Evolutionary conservation across 2,797 vertebrate species (phyloP), one percentile per base, ranked within the genome.

Genomic region (Sparidentex hasta): DNA sequence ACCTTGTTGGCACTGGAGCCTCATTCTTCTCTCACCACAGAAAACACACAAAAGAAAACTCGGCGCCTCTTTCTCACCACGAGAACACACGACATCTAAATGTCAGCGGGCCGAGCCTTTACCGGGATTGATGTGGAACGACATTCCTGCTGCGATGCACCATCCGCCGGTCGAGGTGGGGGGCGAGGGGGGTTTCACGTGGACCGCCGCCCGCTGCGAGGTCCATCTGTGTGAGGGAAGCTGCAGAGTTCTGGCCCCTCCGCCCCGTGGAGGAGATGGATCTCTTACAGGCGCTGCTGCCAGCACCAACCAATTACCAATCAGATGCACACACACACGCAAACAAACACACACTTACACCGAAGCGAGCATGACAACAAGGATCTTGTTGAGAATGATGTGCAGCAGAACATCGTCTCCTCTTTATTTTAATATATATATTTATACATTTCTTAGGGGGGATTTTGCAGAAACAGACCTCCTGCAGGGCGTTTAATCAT

Each of bases 201-300:
- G 91, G 86, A 81, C 64, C 5, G 84, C 21, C 29, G 48, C 92
- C 86, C 74, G 74, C 89, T 80, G 91, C 43, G 90, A 90, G 88
- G 83, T 92, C 92, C 92, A 92, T 93, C 92, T 94, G 93, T 89
- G 89, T 81, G 89, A 84, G 85, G 78, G 77, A 85, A 61, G 83
- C 76, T 63, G 85, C 51, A 7, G 86, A 14, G 77, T 56, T 81
- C 9, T 25, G 86, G 80, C 78, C 86, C 52, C 81, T 83, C 68
- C 2, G 81, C 88, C 91, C 91, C 87, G 86, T 66, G 81, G 90
- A 88, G 90, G 85, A 86, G 82, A 91, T 88, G 90, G 88, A 90
- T 90, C 87, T 79, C 64, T 66, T 82, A 87, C 92, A 91, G 88
- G 88, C 89, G 90, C 71, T 70, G 63, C 76, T 90, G 89, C 87